Conservation (phyloP, 2,113 vertebrate genomes). For the Benitochromis conjunctus region DNA sequence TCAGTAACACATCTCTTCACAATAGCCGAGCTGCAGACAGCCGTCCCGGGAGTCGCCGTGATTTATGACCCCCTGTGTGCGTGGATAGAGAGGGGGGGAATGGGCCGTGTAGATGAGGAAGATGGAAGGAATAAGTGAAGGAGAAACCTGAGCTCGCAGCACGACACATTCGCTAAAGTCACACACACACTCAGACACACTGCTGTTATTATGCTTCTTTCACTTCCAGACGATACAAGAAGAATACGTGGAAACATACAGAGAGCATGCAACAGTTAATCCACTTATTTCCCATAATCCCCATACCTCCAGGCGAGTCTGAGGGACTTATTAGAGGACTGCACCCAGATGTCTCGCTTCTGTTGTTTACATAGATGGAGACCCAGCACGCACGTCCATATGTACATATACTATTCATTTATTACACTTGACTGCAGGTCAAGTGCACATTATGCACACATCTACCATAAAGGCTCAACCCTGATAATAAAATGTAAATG, state of each 20-base stretch:
- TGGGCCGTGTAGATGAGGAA: not conserved
- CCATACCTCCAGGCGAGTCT: not conserved
- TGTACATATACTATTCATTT: not conserved
- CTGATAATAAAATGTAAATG: not conserved
- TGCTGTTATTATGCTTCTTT: not conserved
- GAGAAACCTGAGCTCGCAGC: not conserved
- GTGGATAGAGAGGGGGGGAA: not conserved
- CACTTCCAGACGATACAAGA: not conserved
- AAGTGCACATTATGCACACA: not conserved
- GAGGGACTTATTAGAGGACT: not conserved
- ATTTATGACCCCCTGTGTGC: conserved; percentile 33
- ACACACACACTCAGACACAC: not conserved
- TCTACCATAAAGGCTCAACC: not conserved
- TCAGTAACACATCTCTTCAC: not conserved
- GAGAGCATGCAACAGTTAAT: not conserved
- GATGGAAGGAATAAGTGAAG: not conserved
- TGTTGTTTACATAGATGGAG: not conserved
- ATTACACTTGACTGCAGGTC: not conserved
- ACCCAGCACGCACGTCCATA: not conserved
- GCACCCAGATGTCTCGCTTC: not conserved
- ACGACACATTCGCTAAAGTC: not conserved
- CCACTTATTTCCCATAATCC: not conserved
- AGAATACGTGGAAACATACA: not conserved
- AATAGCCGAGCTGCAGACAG: conserved; percentile 11
- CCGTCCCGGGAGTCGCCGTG: conserved; percentile 10